These are phyloP conservation scores for Chironomus riparius DNA, from an alignment of 2,888 invertebrate genomes.

Conservation along the genomic window DNA sequence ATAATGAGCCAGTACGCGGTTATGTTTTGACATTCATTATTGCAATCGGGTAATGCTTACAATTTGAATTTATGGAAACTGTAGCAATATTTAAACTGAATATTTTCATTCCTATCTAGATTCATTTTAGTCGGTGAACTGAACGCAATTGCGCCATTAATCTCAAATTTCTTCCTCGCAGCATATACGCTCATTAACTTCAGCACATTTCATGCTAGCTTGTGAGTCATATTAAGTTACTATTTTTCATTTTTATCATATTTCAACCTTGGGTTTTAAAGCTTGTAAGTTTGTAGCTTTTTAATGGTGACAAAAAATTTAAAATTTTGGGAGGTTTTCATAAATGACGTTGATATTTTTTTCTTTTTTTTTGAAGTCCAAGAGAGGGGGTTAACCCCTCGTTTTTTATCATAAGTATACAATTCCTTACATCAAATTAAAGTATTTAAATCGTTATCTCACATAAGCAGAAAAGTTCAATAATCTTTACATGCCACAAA, in stretches of 20 bases:
- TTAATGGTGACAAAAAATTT: no score
- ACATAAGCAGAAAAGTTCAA: no score
- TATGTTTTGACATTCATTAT: slow-evolving; percentile 89
- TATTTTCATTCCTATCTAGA: slow-evolving; percentile 31
- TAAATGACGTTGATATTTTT: no score
- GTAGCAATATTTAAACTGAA: slow-evolving; percentile 14
- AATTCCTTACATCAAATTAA: no score
- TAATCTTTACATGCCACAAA: no score
- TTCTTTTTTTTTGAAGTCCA: no score
- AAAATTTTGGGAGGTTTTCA: no score
- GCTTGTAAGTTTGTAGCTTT: no score
- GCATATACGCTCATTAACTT: slow-evolving; percentile 91
- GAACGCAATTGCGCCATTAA: slow-evolving; percentile 81
- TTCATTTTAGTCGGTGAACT: slow-evolving; percentile 59
- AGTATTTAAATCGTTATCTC: no score
- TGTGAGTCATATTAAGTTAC: slow-evolving; percentile 35
- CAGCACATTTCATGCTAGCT: slow-evolving; percentile 87
- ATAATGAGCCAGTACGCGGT: slow-evolving; percentile 77
- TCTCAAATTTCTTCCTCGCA: slow-evolving; percentile 89
- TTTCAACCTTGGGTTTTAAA: no score
- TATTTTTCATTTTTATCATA: background rate
- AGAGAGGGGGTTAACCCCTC: no score
- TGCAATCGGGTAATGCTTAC: slow-evolving; percentile 62
- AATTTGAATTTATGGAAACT: slow-evolving; percentile 27
- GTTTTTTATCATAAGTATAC: no score